A percentile compares a stretch with the other conserved stretches of the same genome.
Evolutionary conservation across 2,888 invertebrate species (phyloP).

Genomic region (Euproctis similis): DNA sequence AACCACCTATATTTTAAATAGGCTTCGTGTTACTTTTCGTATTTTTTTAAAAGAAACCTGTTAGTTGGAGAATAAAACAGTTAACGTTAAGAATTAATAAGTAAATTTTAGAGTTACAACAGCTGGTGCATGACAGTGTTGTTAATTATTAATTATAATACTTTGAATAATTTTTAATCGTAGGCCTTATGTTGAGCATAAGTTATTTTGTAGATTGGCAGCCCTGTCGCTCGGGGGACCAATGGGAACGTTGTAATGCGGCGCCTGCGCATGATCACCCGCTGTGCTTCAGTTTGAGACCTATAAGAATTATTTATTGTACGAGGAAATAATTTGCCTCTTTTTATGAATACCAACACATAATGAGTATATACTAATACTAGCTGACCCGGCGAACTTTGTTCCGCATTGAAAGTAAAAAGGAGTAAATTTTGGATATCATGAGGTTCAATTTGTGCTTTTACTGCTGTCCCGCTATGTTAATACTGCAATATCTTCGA

Average conservation of each 20-base stretch:
- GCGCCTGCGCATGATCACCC: slow-evolving; percentile 64
- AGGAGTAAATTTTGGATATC: too few relatives aligned
- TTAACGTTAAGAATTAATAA: slow-evolving; percentile 16
- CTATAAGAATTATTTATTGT: slow-evolving; percentile 36
- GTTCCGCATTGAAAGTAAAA: too few relatives aligned
- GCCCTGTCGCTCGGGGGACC: slow-evolving; percentile 62
- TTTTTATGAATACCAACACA: too few relatives aligned
- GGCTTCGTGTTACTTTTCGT: too few relatives aligned
- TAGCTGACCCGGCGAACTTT: too few relatives aligned
- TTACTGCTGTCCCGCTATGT: too few relatives aligned
- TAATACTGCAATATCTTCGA: too few relatives aligned
- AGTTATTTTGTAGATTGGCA: slow-evolving; percentile 65
- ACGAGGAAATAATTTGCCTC: slow-evolving; percentile 27
- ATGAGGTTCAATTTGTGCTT: too few relatives aligned
- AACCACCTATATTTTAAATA: slow-evolving; percentile 40
- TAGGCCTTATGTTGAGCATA: slow-evolving; percentile 39
- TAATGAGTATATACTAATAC: too few relatives aligned
- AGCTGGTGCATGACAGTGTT: slow-evolving; percentile 33
- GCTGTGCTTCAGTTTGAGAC: slow-evolving; percentile 55
- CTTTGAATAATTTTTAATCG: slow-evolving; percentile 63
- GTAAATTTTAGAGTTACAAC: slow-evolving; percentile 37
- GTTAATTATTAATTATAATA: slow-evolving; percentile 50
- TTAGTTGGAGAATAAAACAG: slow-evolving; percentile 14
- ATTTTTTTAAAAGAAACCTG: slow-evolving; percentile 18
- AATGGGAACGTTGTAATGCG: slow-evolving; percentile 59